Percentiles rank a stretch among this genome's conserved stretches.
Conservation (phyloP, 1,140 invertebrate species). For the Bombus waltoni region DNA sequence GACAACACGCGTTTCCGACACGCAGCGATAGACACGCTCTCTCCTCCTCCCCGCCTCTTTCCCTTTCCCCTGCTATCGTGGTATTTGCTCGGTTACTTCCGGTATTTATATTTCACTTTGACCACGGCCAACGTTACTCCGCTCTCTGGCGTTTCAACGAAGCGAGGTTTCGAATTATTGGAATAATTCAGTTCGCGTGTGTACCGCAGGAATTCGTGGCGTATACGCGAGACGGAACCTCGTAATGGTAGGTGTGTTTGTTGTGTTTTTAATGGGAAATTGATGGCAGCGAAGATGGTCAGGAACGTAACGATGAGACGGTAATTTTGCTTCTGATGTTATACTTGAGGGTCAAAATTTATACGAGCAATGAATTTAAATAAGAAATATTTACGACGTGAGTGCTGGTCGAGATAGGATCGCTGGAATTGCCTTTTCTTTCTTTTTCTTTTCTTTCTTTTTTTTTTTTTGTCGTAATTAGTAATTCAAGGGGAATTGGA, state of each 20-base stretch:
- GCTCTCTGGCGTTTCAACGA: neutral
- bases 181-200: constrained; percentile 7
- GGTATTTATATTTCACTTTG: constrained; percentile 29
- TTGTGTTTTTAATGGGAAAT: constrained; percentile 16
- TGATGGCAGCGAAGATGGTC: neutral
- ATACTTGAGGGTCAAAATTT: neutral
- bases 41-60: neutral
- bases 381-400: neutral
- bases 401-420: neutral
- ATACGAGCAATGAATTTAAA: neutral
- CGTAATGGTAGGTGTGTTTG: neutral
- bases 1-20: constrained; percentile 50
- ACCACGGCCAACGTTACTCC: neutral
- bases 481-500: neutral
- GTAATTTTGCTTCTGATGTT: neutral
- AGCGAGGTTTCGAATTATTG: neutral
- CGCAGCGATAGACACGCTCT: constrained; percentile 16
- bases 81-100: constrained; percentile 44
- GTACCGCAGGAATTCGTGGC: neutral
- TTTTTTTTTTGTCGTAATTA: neutral
- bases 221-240: neutral
- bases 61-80: neutral
- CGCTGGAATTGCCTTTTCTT: neutral
- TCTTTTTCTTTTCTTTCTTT: too few species aligned
- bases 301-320: neutral